Percentiles rank a stretch among this genome's conserved stretches.
Evolutionary conservation across 2,797 vertebrate genomes (phyloP).

Genomic region (Phataginus tricuspis): DNA sequence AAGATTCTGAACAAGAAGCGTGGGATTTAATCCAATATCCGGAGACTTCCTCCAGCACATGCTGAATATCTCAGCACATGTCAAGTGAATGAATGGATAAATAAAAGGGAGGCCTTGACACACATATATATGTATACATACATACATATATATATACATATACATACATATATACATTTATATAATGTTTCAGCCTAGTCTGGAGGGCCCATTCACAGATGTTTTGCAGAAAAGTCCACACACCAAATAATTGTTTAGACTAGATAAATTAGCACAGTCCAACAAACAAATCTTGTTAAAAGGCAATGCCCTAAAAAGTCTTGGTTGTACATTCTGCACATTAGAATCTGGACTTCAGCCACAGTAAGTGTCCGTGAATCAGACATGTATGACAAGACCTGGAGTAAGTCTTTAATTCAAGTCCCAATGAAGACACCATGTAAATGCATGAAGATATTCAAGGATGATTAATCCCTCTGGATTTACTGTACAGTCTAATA

Average conservation of each 20-base stretch:
- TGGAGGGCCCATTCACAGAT: not conserved
- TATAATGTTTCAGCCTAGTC: not conserved
- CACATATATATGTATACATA: no score
- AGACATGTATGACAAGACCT: not conserved
- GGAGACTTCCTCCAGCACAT: not conserved
- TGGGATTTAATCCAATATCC: not conserved
- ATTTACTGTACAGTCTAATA: not conserved
- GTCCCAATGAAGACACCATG: not conserved
- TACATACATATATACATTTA: no score
- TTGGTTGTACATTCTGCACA: not conserved
- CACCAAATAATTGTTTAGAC: not conserved
- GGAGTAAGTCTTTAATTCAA: not conserved
- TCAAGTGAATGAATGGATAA: not conserved
- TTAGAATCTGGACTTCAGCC: not conserved
- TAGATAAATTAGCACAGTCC: not conserved
- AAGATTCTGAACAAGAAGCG: not conserved
- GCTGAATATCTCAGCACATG: not conserved
- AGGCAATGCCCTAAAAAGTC: not conserved
- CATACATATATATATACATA: no score
- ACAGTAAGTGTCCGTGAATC: not conserved
- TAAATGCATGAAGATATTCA: not conserved
- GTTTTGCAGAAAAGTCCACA: not conserved
- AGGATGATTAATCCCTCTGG: not conserved
- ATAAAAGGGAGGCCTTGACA: not conserved
- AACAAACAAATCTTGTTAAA: not conserved